These are phyloP conservation scores for Macrosiphum euphorbiae DNA, from an alignment of 2,888 invertebrate genomes.

Conservation along the genomic window DNA sequence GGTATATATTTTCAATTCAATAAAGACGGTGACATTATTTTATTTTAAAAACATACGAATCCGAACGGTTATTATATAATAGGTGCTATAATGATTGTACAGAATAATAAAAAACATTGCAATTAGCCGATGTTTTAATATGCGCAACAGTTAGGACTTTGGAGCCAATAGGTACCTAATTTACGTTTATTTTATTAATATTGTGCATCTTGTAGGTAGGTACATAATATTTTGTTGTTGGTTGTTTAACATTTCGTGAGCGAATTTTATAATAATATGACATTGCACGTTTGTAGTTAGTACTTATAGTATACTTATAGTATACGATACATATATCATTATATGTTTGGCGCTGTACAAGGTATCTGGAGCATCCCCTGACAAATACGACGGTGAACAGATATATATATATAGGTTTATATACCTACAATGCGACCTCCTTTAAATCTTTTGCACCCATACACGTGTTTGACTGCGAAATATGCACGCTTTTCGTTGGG, in stretches of 20 bases:
- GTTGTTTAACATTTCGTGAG: background rate
- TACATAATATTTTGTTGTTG: background rate
- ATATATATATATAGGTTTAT: background rate
- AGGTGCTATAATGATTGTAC: background rate
- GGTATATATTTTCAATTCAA: background rate
- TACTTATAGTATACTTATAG: no score
- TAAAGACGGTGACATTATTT: background rate
- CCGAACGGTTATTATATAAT: background rate
- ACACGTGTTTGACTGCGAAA: background rate
- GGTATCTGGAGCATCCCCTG: background rate
- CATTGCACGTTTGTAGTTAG: background rate
- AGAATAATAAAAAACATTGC: background rate
- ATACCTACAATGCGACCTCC: background rate
- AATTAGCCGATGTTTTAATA: background rate
- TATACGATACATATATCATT: background rate
- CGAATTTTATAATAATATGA: background rate
- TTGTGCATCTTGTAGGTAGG: background rate
- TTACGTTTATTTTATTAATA: background rate
- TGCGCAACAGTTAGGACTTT: background rate
- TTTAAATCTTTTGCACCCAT: background rate
- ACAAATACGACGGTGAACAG: background rate
- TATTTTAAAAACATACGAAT: background rate
- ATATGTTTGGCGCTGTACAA: background rate
- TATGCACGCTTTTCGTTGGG: background rate
- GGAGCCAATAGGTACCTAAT: background rate